A percentile compares a stretch with the other conserved stretches of the same genome.
These are phyloP conservation scores for Amblyopsis hoosieri DNA, from an alignment of 2,797 vertebrate species.

Conservation along the genomic window DNA sequence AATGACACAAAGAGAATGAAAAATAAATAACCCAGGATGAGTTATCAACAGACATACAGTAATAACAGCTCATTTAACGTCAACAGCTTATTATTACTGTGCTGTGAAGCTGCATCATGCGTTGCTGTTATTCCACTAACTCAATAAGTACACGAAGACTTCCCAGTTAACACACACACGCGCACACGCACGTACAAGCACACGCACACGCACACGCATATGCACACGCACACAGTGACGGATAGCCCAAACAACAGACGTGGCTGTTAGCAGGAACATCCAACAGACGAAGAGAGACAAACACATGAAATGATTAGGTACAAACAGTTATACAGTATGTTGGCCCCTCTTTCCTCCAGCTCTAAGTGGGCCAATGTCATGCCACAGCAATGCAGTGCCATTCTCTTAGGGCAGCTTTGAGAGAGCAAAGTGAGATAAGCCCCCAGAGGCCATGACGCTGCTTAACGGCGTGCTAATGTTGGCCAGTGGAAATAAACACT, in stretches of 20 bases:
- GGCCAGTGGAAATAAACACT: constrained; percentile 13
- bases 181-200: too few relatives aligned
- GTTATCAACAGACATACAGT: not conserved
- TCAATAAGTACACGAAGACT: not conserved
- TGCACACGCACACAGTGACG: not conserved
- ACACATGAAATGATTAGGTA: constrained; percentile 1
- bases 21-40: not conserved
- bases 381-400: constrained; percentile 27
- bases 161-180: not conserved
- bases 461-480: constrained; percentile 33
- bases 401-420: constrained; percentile 50
- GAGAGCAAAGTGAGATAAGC: constrained; percentile 58
- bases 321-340: constrained; percentile 7
- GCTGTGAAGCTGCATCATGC: not conserved
- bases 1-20: too few relatives aligned
- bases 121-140: constrained; percentile 1
- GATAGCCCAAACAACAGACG: not conserved
- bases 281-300: not conserved
- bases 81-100: not conserved
- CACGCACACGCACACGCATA: not conserved
- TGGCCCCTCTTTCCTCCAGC: constrained; percentile 2
- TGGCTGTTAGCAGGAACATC: not conserved
- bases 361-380: constrained; percentile 41
- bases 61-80: not conserved
- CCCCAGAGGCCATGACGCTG: constrained; percentile 42